Evolutionary conservation across 2,888 invertebrate genomes (phyloP).

Genomic region (Heliconius erato): DNA sequence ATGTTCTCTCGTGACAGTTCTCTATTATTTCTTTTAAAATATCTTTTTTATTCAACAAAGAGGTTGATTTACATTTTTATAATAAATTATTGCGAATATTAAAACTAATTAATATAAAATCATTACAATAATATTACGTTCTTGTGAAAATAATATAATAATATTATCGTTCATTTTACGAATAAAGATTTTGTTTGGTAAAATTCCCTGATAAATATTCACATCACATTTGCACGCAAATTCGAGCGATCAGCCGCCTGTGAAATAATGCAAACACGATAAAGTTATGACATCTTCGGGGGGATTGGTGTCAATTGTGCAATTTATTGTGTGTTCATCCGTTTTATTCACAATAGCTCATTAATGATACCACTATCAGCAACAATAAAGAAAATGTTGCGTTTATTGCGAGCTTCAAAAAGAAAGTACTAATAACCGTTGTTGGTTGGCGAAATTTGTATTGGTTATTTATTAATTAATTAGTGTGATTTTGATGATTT

Average conservation of each 20-base stretch:
- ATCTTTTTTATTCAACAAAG: no score
- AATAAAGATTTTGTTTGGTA: conserved; percentile 55
- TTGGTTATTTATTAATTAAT: no score
- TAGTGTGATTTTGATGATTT: no score
- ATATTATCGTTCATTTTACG: conserved; percentile 32
- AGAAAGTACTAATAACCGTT: not conserved
- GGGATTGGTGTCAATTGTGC: conserved; percentile 65
- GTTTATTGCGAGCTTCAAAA: not conserved
- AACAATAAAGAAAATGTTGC: not conserved
- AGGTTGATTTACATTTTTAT: no score
- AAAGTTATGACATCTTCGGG: conserved; percentile 78
- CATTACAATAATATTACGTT: no score
- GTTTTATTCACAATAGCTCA: conserved; percentile 43
- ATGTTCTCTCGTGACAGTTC: no score
- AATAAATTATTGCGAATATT: no score
- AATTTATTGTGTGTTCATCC: conserved; percentile 58
- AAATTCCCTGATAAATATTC: conserved; percentile 76
- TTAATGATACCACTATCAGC: conserved; percentile 15
- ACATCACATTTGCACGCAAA: conserved; percentile 79
- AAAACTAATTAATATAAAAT: no score
- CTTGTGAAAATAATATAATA: conserved; percentile 1
- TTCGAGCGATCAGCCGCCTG: conserved; percentile 75
- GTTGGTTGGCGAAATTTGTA: no score
- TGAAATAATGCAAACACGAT: conserved; percentile 83
- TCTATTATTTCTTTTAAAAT: no score